These are phyloP conservation scores for Achroia grisella DNA, from an alignment of 1,140 invertebrate species.

Conservation along the genomic window DNA sequence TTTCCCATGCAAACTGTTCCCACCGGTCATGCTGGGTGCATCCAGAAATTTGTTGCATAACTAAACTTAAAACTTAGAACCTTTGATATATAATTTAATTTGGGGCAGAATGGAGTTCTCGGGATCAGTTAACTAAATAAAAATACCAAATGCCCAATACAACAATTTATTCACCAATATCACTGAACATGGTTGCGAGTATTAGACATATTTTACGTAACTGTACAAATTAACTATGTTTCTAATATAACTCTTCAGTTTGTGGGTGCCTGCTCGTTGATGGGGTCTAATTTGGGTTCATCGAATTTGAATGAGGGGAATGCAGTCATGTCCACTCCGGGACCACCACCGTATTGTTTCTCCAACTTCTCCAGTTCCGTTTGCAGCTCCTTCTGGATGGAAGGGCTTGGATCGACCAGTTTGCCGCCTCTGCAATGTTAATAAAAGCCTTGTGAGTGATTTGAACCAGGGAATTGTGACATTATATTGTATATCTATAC, in stretches of 20 bases:
- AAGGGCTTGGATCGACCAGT: constrained; percentile 86
- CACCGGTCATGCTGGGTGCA: too few species aligned
- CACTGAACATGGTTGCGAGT: constrained; percentile 7
- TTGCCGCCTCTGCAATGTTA: constrained; percentile 80
- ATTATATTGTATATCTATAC: not conserved
- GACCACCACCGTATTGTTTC: constrained; percentile 83
- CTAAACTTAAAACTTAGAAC: too few species aligned
- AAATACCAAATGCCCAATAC: constrained; percentile 8
- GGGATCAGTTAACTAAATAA: not conserved
- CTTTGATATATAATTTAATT: too few species aligned
- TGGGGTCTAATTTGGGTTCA: constrained; percentile 78
- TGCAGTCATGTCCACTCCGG: constrained; percentile 87
- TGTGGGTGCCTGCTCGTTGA: constrained; percentile 52
- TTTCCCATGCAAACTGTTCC: too few species aligned
- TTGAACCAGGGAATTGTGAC: too few species aligned
- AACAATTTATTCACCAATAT: constrained; percentile 23
- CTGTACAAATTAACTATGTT: constrained; percentile 7
- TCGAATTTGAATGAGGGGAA: constrained; percentile 90
- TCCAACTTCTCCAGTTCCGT: constrained; percentile 87
- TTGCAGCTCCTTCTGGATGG: constrained; percentile 82
- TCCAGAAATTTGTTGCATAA: too few species aligned
- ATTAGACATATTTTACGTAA: not conserved
- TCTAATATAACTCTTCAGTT: constrained; percentile 39
- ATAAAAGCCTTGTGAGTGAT: constrained; percentile 6
- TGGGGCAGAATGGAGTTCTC: too few species aligned